Percentiles rank a stretch among this genome's conserved stretches.
These are phyloP conservation scores for Butastur rufipennis DNA, from an alignment of 2,113 vertebrate genomes.

Conservation along the genomic window DNA sequence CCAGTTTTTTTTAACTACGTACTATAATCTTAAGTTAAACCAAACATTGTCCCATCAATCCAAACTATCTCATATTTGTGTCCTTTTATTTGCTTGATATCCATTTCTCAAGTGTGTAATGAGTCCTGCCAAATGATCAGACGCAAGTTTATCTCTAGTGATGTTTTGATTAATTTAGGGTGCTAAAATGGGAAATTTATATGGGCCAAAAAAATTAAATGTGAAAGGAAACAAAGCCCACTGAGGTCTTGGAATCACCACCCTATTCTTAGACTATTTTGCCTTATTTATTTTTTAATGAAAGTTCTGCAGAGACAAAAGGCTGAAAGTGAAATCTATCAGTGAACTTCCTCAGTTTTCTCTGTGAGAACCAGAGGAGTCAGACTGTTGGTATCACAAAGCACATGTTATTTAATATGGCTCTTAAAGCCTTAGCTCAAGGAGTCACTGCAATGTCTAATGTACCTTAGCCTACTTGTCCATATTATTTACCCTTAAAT, in stretches of 20 bases:
- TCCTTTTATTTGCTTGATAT: neutral
- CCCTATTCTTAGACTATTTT: neutral
- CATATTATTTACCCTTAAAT: neutral
- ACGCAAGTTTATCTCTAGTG: constrained; percentile 10
- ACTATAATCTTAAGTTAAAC: neutral
- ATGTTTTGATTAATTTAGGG: constrained; percentile 61
- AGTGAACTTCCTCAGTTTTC: neutral
- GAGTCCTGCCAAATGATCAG: constrained; percentile 56
- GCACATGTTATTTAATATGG: neutral
- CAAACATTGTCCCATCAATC: neutral
- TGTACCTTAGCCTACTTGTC: neutral
- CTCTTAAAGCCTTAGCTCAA: neutral
- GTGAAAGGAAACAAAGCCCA: constrained; percentile 48
- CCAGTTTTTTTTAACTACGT: neutral
- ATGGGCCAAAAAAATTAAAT: constrained; percentile 46
- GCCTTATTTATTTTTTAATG: neutral
- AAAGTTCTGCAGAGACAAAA: neutral
- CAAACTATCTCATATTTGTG: neutral
- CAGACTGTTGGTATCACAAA: neutral
- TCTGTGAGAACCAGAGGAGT: neutral
- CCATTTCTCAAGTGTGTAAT: constrained; percentile 35
- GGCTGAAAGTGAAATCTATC: neutral
- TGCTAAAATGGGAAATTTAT: constrained; percentile 61
- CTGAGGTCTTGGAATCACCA: constrained; percentile 23
- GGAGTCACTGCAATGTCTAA: neutral